Evolutionary conservation across 2,888 invertebrate genomes (phyloP).

Genomic region (Lucinisca nassula): DNA sequence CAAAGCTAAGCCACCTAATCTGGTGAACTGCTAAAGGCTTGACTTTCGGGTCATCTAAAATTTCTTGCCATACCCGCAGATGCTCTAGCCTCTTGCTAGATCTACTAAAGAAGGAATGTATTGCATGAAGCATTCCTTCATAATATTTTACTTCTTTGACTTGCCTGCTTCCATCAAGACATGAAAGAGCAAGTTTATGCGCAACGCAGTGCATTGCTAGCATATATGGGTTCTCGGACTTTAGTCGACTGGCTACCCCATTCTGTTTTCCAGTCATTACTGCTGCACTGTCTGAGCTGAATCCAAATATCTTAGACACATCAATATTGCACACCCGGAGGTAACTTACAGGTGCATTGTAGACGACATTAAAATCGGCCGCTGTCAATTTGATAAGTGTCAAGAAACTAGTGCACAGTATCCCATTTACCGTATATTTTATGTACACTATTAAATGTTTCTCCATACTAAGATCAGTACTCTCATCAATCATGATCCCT

Average conservation of each 20-base stretch:
- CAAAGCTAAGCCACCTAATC: slow-evolving; percentile 34
- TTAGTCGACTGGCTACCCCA: slow-evolving; percentile 26
- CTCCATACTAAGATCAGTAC: slow-evolving; percentile 39
- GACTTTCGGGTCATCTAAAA: slow-evolving; percentile 40
- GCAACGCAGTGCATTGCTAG: slow-evolving; percentile 40
- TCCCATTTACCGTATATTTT: slow-evolving; percentile 27
- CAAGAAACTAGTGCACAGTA: slow-evolving; percentile 25
- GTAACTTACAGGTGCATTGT: slow-evolving; percentile 32
- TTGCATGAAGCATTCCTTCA: slow-evolving; percentile 32
- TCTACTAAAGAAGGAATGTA: slow-evolving; percentile 39
- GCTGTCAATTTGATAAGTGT: slow-evolving; percentile 32
- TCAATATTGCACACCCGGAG: slow-evolving; percentile 40
- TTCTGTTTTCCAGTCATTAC: slow-evolving; percentile 45
- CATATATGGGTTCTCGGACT: slow-evolving; percentile 40
- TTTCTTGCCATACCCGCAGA: slow-evolving; percentile 43
- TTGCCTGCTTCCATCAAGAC: no score
- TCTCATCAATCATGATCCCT: slow-evolving; percentile 43
- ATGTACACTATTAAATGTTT: slow-evolving; percentile 49
- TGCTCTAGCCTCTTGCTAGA: slow-evolving; percentile 49
- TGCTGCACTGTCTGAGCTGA: slow-evolving; percentile 49
- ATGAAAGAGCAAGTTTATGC: slow-evolving; percentile 42
- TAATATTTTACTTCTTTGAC: slow-evolving; percentile 39
- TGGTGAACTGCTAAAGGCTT: background rate
- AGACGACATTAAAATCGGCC: slow-evolving; percentile 32
- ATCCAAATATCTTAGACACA: slow-evolving; percentile 34